Base-by-base conservation (phyloP, 1,140 invertebrate species). In the Trypoxylus dichotomus region DNA sequence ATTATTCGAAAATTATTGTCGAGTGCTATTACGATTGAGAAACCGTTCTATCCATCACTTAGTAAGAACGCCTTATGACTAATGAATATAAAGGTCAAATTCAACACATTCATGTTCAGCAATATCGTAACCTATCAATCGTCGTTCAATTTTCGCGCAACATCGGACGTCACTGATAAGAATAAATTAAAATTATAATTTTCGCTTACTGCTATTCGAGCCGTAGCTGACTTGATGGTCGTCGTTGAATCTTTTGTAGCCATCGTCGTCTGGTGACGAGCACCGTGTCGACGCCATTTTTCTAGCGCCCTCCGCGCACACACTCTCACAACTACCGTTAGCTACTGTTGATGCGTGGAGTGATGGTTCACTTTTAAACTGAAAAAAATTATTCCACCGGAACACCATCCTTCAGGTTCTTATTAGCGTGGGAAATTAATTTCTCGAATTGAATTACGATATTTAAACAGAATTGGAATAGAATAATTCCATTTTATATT, bases 161-260 rank as follows among this genome's bases (percentile, higher is more conserved):
- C 10, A 25, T 68, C 21, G 27, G 24, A 68, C 60, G 60, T 68
- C 60, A 68, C 21, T 54, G 24, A 68, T 68, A 68, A 68, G 60
- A 68, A 68, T 68, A 68, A 68, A 27, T 27, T 68, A 68, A 7
- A 24, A 10, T 68, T 68, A n/a, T n/a, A n/a, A n/a, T n/a, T 88
- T 88, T 89, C 86, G 86, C 60, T 68, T 68, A 68, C 60, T 85
- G 78, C 85, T 85, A 29, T 68, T 88, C 78, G 88, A 89, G 83
- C 88, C 89, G 84, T 89, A 89, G 83, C 88, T 88, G 81, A 88
- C 85, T 85, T 88, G 89, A 81, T 89, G 87, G 83, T 89, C 88
- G 85, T 89, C 88, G 85, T 86, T 88, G 79, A 90, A 89, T 80
- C 88, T 86, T 87, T 89, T 89, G 83, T 90, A 89, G 80, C 88